A percentile compares a stretch with the other conserved stretches of the same genome.
phyloP scores from a whole-genome alignment of 2,888 invertebrate genomes.

The Muscina levida region DNA sequence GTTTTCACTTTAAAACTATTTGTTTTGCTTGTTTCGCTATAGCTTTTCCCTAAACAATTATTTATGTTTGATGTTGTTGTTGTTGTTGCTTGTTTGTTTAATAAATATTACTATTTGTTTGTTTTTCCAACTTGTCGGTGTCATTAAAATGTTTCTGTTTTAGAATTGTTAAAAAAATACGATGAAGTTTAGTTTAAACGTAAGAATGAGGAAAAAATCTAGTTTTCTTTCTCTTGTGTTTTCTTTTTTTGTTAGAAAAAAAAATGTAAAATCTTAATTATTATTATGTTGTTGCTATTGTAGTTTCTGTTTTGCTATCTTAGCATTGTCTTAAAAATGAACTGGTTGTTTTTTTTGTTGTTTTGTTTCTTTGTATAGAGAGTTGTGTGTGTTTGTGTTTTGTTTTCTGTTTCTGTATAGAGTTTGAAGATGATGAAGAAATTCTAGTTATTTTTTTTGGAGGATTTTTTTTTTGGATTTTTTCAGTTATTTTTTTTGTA shows the following conservation, averaged over 20 bases:
- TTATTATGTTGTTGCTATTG: conserved; percentile 46
- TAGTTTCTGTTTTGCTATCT: conserved; percentile 51
- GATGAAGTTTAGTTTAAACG: conserved; percentile 41
- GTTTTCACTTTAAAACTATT: too few species aligned
- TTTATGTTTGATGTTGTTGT: conserved; percentile 40
- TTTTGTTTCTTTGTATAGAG: conserved; percentile 56
- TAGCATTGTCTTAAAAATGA: conserved; percentile 63
- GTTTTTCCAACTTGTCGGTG: conserved; percentile 63
- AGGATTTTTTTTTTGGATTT: conserved; percentile 61
- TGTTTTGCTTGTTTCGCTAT: conserved; percentile 49
- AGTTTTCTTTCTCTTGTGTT: conserved; percentile 32
- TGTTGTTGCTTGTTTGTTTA: conserved; percentile 27
- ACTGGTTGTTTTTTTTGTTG: conserved; percentile 52
- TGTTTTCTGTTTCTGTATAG: conserved; percentile 29
- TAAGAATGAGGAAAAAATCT: conserved; percentile 48
- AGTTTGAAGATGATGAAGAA: conserved; percentile 30
- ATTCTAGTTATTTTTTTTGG: conserved; percentile 55
- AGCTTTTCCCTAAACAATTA: conserved; percentile 54
- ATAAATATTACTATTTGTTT: conserved; percentile 32
- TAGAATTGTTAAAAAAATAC: conserved; percentile 20
- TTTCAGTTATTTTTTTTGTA: conserved; percentile 52
- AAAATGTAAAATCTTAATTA: conserved; percentile 46
- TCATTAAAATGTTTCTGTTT: conserved; percentile 53
- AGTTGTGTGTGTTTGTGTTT: conserved; percentile 46
- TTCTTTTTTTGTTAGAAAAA: conserved; percentile 44